phyloP scores from a whole-genome alignment of 2,113 vertebrate genomes.

The Neopipo cinnamomea region DNA sequence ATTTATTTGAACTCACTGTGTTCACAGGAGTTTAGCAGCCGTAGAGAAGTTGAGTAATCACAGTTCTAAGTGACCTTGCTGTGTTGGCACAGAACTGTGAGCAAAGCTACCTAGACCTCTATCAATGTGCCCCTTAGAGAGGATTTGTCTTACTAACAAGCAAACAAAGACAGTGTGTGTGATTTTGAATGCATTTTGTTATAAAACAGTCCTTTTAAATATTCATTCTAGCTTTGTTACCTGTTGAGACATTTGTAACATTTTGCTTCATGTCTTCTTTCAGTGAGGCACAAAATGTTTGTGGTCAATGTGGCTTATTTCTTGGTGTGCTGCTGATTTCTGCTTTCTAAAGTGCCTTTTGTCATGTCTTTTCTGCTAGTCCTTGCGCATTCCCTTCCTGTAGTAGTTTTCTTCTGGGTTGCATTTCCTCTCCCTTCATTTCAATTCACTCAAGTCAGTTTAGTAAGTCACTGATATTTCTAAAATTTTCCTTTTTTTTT shows the following conservation, averaged over 20 bases:
- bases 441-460: neutral
- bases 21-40: neutral
- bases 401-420: neutral
- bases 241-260: neutral
- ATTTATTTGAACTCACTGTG: neutral
- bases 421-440: neutral
- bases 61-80: constrained; percentile 2
- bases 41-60: neutral
- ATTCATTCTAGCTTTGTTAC: constrained; percentile 22
- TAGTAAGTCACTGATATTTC: neutral
- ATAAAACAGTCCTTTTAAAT: neutral
- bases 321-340: neutral
- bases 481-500: neutral
- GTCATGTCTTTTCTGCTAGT: neutral
- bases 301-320: neutral
- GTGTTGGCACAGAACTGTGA: neutral
- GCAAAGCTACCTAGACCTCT: neutral
- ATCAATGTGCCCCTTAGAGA: neutral
- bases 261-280: neutral
- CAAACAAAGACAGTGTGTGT: neutral
- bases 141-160: constrained; percentile 54
- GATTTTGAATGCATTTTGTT: neutral
- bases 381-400: neutral
- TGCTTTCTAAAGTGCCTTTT: neutral
- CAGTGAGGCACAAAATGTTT: neutral